Conservation (phyloP, 2,797 vertebrate species). For the Hozukius guyotensis region DNA sequence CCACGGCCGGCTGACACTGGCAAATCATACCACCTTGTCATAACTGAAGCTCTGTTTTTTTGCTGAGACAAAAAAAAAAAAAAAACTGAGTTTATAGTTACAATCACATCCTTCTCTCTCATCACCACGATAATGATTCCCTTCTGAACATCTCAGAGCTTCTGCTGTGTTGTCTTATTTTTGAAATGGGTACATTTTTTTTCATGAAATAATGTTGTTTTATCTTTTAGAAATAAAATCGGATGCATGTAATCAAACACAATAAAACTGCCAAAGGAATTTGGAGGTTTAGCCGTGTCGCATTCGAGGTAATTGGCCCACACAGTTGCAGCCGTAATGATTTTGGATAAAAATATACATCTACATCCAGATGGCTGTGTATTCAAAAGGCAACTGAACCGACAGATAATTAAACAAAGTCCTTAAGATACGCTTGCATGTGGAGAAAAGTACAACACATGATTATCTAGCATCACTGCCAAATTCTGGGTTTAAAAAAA, state of each 20-base stretch:
- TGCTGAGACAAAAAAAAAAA: slow-evolving; percentile 65
- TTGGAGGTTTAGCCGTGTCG: background rate
- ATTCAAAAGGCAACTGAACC: background rate
- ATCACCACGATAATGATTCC: slow-evolving; percentile 50
- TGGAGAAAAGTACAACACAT: background rate
- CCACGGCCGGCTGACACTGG: slow-evolving; percentile 64
- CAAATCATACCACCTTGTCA: slow-evolving; percentile 66
- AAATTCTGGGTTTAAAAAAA: background rate
- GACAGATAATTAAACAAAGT: background rate
- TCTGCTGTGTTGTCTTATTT: background rate
- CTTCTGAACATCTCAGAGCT: slow-evolving; percentile 27
- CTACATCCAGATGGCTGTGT: background rate
- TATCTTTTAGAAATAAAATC: background rate
- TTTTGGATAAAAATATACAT: background rate
- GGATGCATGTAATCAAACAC: background rate
- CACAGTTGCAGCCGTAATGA: background rate
- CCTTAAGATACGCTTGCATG: background rate
- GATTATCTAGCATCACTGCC: background rate
- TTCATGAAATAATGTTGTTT: background rate
- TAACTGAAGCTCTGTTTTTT: slow-evolving; percentile 51
- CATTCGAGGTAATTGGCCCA: background rate
- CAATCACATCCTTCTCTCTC: slow-evolving; percentile 47
- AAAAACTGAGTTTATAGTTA: slow-evolving; percentile 34
- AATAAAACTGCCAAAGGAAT: background rate
- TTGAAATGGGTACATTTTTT: background rate